Conservation (phyloP, 23 tunicate genomes). For the Styela plicata region DNA sequence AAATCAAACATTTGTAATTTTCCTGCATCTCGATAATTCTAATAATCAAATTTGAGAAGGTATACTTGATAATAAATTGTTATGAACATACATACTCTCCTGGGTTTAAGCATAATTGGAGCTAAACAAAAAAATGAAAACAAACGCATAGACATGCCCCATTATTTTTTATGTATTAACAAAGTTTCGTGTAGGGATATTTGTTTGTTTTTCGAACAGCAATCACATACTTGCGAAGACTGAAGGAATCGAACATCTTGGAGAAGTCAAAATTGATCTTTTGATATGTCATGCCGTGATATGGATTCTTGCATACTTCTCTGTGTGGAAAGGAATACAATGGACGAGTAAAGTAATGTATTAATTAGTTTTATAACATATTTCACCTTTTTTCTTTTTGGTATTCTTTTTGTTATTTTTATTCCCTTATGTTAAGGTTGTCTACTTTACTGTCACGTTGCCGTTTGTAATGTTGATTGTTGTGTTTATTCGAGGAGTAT, state of each 20-base stretch:
- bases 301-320: constrained; percentile 22
- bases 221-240: not conserved
- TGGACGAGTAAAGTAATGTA: constrained; percentile 20
- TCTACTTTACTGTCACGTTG: constrained; percentile 53
- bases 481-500: constrained; percentile 40
- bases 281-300: constrained; percentile 1
- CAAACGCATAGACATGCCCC: too few species aligned
- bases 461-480: constrained; percentile 44
- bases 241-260: not conserved
- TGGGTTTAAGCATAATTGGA: too few species aligned
- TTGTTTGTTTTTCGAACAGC: too few species aligned
- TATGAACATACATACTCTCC: too few species aligned
- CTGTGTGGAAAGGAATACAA: constrained; percentile 25
- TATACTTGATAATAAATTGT: too few species aligned
- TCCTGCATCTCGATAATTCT: too few species aligned
- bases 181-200: too few species aligned
- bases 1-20: too few species aligned
- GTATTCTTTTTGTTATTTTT: not conserved
- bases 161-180: too few species aligned
- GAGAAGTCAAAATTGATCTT: constrained; percentile 20
- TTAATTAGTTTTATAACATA: not conserved
- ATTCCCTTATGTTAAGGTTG: constrained; percentile 26
- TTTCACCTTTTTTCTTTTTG: not conserved
- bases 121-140: too few species aligned
- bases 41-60: too few species aligned